phyloP scores from a whole-genome alignment of 2,888 invertebrate genomes.

The Agrochola lychnidis region DNA sequence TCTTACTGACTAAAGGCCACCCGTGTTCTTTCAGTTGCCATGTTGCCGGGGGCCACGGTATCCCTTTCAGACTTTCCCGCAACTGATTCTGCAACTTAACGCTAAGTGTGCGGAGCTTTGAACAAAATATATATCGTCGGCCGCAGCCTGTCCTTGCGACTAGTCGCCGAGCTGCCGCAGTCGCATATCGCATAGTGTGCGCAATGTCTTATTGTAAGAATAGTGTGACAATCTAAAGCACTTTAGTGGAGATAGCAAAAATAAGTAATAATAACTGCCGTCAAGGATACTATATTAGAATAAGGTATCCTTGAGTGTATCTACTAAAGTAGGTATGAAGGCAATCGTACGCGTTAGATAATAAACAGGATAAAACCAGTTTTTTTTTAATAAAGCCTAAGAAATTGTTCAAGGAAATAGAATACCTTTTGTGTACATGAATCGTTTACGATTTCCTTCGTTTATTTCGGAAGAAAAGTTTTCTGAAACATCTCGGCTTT shows the following conservation, averaged over 20 bases:
- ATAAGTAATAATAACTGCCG: not conserved
- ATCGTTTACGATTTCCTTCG: slow-evolving; percentile 26
- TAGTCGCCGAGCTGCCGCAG: no score
- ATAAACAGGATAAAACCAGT: slow-evolving; percentile 19
- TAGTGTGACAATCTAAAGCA: not conserved
- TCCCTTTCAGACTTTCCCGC: no score
- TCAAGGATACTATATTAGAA: not conserved
- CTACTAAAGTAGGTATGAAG: not conserved
- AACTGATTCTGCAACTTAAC: no score
- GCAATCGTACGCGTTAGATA: not conserved
- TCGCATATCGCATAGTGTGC: no score
- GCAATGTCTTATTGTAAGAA: not conserved
- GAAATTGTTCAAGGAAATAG: slow-evolving; percentile 24
- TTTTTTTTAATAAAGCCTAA: slow-evolving; percentile 21
- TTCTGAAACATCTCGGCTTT: slow-evolving; percentile 17
- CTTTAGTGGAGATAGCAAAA: not conserved
- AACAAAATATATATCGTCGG: no score
- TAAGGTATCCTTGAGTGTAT: no score
- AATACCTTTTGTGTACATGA: slow-evolving; percentile 30
- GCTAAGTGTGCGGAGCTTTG: no score
- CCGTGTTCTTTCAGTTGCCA: no score
- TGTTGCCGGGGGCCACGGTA: no score
- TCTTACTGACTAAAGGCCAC: no score
- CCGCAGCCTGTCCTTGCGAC: no score
- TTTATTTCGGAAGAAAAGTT: slow-evolving; percentile 27